Evolutionary conservation across 2,797 vertebrate genomes (phyloP).

Genomic region (Pagetopsis macropterus): DNA sequence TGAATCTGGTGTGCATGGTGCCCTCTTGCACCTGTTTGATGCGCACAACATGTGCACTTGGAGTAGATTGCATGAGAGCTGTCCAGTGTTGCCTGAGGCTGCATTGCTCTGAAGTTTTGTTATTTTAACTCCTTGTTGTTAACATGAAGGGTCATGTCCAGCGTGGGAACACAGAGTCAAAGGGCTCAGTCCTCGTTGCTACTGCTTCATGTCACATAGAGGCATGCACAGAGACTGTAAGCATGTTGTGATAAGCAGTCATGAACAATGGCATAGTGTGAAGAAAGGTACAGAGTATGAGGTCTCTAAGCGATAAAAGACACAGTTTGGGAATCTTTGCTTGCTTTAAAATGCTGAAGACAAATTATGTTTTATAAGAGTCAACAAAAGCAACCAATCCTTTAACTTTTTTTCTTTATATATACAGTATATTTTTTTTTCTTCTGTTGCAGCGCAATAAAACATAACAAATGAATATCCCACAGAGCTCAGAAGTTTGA

Average conservation of each 20-base stretch:
- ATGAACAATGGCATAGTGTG: constrained; percentile 4
- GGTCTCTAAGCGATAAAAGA: not conserved
- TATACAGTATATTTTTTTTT: too few species aligned
- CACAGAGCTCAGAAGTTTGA: not conserved
- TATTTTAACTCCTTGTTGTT: constrained; percentile 69
- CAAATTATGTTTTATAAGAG: not conserved
- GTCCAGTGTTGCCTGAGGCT: constrained; percentile 30
- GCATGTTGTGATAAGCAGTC: constrained; percentile 51
- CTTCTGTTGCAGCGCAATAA: not conserved
- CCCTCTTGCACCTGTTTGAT: constrained; percentile 67
- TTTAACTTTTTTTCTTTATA: too few species aligned
- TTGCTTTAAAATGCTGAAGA: constrained; percentile 5
- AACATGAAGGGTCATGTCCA: constrained; percentile 55
- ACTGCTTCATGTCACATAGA: constrained; percentile 32
- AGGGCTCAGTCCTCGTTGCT: constrained; percentile 37
- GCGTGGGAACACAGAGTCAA: constrained; percentile 69
- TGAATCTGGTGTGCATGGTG: not conserved
- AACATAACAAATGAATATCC: not conserved
- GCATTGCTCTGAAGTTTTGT: constrained; percentile 45
- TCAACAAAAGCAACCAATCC: not conserved
- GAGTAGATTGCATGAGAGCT: constrained; percentile 30
- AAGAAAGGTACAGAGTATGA: not conserved
- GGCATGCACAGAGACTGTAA: constrained; percentile 23
- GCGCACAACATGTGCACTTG: constrained; percentile 5
- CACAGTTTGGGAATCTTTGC: not conserved